Conservation (phyloP, 1,140 invertebrate species). For the Achroia grisella region DNA sequence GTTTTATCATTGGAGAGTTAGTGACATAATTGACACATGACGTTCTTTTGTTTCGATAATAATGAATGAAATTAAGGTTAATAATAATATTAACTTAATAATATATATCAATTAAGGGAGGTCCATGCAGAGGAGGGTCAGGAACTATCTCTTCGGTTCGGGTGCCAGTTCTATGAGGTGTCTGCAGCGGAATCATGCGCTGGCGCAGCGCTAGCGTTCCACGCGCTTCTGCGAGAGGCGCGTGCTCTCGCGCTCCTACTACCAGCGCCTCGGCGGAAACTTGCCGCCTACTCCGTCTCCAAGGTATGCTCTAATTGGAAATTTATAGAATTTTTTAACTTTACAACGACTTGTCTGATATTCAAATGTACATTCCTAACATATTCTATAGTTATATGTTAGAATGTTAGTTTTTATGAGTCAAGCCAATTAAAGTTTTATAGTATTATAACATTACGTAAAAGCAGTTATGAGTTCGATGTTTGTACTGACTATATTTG, state of each 20-base stretch:
- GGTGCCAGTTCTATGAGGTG: conserved; percentile 90
- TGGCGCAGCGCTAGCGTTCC: conserved; percentile 86
- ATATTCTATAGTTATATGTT: too few species aligned
- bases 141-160: conserved; percentile 81
- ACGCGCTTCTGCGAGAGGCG: conserved; percentile 82
- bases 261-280: conserved; percentile 80
- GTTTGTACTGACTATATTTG: too few species aligned
- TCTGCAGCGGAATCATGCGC: conserved; percentile 88
- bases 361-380: too few species aligned
- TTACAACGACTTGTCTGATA: too few species aligned
- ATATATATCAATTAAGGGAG: conserved; percentile 63
- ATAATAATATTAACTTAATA: too few species aligned
- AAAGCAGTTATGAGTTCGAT: too few species aligned
- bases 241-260: conserved; percentile 81
- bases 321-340: too few species aligned
- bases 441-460: background rate
- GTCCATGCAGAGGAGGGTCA: conserved; percentile 85
- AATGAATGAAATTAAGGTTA: too few species aligned
- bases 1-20: too few species aligned
- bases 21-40: background rate
- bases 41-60: background rate
- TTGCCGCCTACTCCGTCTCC: conserved; percentile 86
- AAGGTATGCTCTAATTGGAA: conserved; percentile 66
- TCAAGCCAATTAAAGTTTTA: background rate
- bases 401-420: too few species aligned